Conservation (phyloP, 1,140 invertebrate genomes). For the Drosophila willistoni region DNA sequence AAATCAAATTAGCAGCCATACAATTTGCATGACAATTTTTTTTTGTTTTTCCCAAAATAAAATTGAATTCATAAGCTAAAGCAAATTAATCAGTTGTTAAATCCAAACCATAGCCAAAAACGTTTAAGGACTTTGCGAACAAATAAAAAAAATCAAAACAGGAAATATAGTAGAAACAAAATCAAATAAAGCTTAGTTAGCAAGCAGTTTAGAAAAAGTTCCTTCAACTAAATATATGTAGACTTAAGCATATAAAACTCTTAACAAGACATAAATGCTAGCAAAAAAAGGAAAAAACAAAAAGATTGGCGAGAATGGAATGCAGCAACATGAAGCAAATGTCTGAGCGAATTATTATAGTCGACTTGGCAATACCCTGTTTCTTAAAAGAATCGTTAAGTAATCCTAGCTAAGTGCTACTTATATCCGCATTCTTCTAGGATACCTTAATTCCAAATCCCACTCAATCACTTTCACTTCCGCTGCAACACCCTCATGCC, state of each 20-base stretch:
- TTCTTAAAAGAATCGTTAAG: too few relatives aligned
- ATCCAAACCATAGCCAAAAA: slow-evolving; percentile 21
- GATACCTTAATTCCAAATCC: too few relatives aligned
- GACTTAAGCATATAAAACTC: slow-evolving; percentile 74
- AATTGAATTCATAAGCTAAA: slow-evolving; percentile 1
- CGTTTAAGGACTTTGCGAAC: slow-evolving; percentile 33
- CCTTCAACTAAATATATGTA: slow-evolving; percentile 70
- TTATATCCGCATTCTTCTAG: too few relatives aligned
- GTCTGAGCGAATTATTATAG: too few relatives aligned
- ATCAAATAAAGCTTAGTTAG: slow-evolving; percentile 65
- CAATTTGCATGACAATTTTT: slow-evolving; percentile 51
- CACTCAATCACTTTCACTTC: too few relatives aligned
- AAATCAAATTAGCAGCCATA: slow-evolving; percentile 65
- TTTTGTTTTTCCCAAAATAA: neutral
- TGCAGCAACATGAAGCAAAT: slow-evolving; percentile 29
- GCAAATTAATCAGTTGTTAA: slow-evolving; percentile 58
- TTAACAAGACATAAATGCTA: slow-evolving; percentile 77
- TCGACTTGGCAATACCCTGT: slow-evolving; percentile 16
- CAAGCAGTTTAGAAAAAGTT: slow-evolving; percentile 67
- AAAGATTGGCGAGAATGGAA: slow-evolving; percentile 6
- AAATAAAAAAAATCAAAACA: neutral
- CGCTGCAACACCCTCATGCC: too few relatives aligned
- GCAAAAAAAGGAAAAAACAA: slow-evolving; percentile 39
- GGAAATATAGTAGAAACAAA: slow-evolving; percentile 29
- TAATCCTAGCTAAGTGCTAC: too few relatives aligned